These are phyloP conservation scores for Drosophila auraria DNA, from an alignment of 1,140 invertebrate genomes.

Conservation along the genomic window DNA sequence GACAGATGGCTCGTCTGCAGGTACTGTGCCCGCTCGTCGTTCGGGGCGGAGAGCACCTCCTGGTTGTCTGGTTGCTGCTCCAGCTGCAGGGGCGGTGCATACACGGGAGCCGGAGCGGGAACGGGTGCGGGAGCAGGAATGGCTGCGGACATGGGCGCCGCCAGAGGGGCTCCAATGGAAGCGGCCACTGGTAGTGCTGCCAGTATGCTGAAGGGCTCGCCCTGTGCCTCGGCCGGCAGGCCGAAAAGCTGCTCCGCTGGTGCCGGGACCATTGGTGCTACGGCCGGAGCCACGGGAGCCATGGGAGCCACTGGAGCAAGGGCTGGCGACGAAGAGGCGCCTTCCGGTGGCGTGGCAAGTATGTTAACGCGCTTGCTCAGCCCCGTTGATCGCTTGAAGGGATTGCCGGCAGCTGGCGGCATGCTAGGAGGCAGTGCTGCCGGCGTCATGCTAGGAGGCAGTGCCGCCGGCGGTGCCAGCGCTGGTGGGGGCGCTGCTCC, in stretches of 20 bases:
- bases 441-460: constrained; percentile 17
- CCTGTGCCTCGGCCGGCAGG: constrained; percentile 14
- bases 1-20: constrained; percentile 90
- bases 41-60: constrained; percentile 84
- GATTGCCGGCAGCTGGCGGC: constrained; percentile 53
- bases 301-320: constrained; percentile 3
- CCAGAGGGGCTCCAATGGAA: neutral
- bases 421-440: constrained; percentile 15
- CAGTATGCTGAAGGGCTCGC: constrained; percentile 20
- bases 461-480: constrained; percentile 4
- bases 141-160: constrained; percentile 83
- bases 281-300: constrained; percentile 1
- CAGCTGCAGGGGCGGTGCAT: constrained; percentile 8
- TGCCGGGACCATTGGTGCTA: constrained; percentile 11
- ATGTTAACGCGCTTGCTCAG: constrained; percentile 82
- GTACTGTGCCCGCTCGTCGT: constrained; percentile 90
- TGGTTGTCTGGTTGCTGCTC: constrained; percentile 51
- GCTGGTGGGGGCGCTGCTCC: constrained; percentile 23
- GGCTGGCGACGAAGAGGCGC: constrained; percentile 33
- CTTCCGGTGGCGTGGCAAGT: constrained; percentile 49
- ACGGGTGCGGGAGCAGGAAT: constrained; percentile 81
- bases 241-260: constrained; percentile 35
- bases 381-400: constrained; percentile 83
- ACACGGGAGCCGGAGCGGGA: neutral
- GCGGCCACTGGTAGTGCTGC: constrained; percentile 16